Evolutionary conservation across 1,140 invertebrate species (phyloP).

Genomic region (Pogonomyrmex californicus): DNA sequence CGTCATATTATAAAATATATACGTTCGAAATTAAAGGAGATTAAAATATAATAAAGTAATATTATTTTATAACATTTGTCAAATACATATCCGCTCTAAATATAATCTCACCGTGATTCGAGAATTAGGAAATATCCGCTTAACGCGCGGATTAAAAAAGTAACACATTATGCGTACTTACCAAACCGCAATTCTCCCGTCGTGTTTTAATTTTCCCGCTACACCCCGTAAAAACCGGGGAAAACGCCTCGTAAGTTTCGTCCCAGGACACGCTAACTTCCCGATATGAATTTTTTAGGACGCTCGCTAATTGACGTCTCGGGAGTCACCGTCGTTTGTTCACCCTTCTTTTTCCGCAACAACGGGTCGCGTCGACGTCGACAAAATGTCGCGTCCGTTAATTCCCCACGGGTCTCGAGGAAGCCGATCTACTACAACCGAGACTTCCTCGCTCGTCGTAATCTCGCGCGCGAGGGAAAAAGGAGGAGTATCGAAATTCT

Average conservation of each 20-base stretch:
- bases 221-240: not conserved
- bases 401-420: slow-evolving; percentile 56
- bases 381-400: slow-evolving; percentile 63
- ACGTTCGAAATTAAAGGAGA: not conserved
- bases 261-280: slow-evolving; percentile 33
- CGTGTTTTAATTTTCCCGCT: slow-evolving; percentile 13
- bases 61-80: not conserved
- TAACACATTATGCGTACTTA: not conserved
- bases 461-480: slow-evolving; percentile 49
- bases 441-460: not conserved
- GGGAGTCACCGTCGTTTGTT: slow-evolving; percentile 67
- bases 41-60: not conserved
- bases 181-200: slow-evolving; percentile 6
- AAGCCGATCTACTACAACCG: slow-evolving; percentile 1
- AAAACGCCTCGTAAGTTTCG: slow-evolving; percentile 27
- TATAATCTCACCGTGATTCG: not conserved
- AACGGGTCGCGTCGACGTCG: slow-evolving; percentile 35
- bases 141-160: not conserved
- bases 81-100: not conserved
- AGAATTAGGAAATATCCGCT: not conserved
- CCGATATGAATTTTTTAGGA: slow-evolving; percentile 61
- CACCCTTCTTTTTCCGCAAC: slow-evolving; percentile 62
- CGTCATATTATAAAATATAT: not conserved
- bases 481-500: slow-evolving; percentile 62
- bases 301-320: slow-evolving; percentile 73